Evolutionary conservation across 2,113 vertebrate species (phyloP), one percentile per base, ranked within the genome.

Genomic region (Syngnathus typhle): DNA sequence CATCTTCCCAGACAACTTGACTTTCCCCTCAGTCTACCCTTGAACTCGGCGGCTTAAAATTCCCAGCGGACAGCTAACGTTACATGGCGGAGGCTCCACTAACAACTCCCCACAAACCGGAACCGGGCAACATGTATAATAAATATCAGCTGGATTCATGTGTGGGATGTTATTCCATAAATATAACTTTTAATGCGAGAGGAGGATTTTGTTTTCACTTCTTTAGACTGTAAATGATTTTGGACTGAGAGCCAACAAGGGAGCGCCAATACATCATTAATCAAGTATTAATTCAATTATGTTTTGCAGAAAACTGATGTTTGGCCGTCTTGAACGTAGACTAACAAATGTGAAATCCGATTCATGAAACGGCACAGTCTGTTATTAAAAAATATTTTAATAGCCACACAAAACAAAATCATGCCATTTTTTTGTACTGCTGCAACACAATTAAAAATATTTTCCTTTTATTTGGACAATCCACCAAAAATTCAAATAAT

Each of bases 361-460:
- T 27, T 65, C 19, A 27, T 38, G 39, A 36, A 5, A 59, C 2
- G 43, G 23, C 16, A 66, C 2, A 15, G n/a, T 27, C 21, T 70
- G 49, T 73, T 87, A 77, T 81, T 82, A 64, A 70, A 82, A 82
- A 85, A 84, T 60, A 8, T 63, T 83, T 86, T 79, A 84, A 85
- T 83, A 64, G 21, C 52, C 23, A 55, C 12, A 55, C 62, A 51
- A 32, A 67, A 87, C 81, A 76, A 32, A 77, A 82, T 74, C 77
- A 79, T 78, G 70, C 71, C 62, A 75, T 62, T 68, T 77, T 77
- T 3, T 27, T 59, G 71, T 75, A 70, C 61, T 80, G 73, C 69
- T 73, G 66, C 37, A 70, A 59, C 69, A 79, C 82, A 79, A n/a
- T 19, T 23, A 37, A 18, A 36, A 36, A 18, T 18, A 18, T 0